A percentile compares a stretch with the other conserved stretches of the same genome.
Conservation (phyloP, 2,113 vertebrate genomes). For the Riparia riparia region DNA sequence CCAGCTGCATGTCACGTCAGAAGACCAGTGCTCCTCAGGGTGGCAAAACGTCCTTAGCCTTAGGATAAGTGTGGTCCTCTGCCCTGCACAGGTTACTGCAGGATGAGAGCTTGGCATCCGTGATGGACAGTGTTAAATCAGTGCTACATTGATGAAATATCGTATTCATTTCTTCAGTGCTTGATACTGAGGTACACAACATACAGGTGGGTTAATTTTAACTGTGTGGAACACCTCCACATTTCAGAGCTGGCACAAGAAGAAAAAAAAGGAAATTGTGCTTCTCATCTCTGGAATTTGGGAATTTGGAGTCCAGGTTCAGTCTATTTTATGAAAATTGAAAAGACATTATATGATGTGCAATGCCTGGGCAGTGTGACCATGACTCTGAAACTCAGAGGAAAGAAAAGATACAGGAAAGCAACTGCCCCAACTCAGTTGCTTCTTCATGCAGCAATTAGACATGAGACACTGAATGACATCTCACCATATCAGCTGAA, state of each 20-base stretch:
- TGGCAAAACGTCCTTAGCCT: background rate
- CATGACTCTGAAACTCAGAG: background rate
- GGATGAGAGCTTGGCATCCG: background rate
- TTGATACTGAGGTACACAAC: background rate
- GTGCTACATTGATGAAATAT: background rate
- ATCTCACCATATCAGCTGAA: background rate
- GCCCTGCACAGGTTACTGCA: background rate
- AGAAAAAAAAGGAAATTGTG: background rate
- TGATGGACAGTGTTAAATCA: background rate
- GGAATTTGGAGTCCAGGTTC: background rate
- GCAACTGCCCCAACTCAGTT: background rate
- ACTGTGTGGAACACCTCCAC: background rate
- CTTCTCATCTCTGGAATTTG: background rate
- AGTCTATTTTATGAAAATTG: background rate
- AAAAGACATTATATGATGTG: background rate
- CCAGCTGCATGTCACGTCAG: background rate
- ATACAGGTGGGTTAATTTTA: background rate
- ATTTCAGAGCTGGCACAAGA: background rate
- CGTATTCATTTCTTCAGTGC: background rate
- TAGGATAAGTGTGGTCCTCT: background rate
- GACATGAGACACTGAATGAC: background rate
- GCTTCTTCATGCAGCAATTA: background rate
- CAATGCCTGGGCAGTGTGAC: background rate
- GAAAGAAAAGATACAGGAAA: background rate
- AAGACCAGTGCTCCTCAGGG: background rate